Conservation (phyloP, 2,888 invertebrate species). For the Cephus nigrinus region DNA sequence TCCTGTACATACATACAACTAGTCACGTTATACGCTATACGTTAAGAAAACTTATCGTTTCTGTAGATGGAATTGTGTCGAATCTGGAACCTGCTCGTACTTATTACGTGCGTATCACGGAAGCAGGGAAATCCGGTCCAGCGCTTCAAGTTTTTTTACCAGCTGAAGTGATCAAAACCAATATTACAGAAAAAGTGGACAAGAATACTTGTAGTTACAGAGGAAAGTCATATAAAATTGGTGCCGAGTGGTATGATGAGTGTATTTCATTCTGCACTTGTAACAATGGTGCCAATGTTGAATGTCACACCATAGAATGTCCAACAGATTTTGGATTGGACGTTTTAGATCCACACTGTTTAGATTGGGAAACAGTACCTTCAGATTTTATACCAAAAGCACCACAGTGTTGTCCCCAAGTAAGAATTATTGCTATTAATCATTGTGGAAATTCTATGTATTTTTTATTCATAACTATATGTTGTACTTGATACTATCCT, state of each 20-base stretch:
- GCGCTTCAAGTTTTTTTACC: conserved; percentile 55
- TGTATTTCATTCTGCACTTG: conserved; percentile 86
- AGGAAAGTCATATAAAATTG: conserved; percentile 66
- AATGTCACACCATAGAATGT: conserved; percentile 85
- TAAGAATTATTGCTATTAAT: conserved; percentile 24
- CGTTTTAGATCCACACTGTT: conserved; percentile 83
- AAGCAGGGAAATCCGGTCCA: conserved; percentile 52
- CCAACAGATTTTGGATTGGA: conserved; percentile 88
- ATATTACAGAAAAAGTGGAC: conserved; percentile 52
- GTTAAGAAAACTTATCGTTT: not conserved
- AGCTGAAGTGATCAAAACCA: conserved; percentile 57
- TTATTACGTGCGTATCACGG: conserved; percentile 62
- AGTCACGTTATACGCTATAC: not conserved
- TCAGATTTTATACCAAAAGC: conserved; percentile 76
- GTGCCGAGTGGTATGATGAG: conserved; percentile 75
- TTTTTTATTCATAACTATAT: not conserved
- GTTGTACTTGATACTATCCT: not conserved
- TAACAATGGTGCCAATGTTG: conserved; percentile 72
- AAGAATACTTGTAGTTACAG: conserved; percentile 53
- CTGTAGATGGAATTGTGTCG: conserved; percentile 56
- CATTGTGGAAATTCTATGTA: not conserved
- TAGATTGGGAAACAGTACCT: conserved; percentile 88
- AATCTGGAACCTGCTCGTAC: conserved; percentile 62
- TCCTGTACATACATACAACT: not conserved
- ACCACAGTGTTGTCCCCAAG: conserved; percentile 82